These are phyloP conservation scores for Drosophila sproati DNA, from an alignment of 1,140 invertebrate genomes.

Conservation along the genomic window DNA sequence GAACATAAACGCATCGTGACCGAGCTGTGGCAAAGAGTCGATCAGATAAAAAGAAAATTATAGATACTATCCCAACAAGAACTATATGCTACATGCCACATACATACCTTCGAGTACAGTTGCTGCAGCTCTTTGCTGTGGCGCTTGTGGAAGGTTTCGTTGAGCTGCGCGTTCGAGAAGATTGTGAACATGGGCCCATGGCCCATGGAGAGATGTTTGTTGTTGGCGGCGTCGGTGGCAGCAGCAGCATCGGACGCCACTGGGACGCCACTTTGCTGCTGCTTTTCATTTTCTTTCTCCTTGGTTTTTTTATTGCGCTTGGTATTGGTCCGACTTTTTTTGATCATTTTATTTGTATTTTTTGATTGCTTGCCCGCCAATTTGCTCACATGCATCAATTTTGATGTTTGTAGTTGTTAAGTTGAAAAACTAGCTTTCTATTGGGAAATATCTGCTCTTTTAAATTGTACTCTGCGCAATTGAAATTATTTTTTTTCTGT, in stretches of 20 bases:
- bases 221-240: neutral
- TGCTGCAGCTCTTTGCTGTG: constrained; percentile 87
- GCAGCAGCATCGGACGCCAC: neutral
- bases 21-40: constrained; percentile 75
- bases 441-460: neutral
- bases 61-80: too few species aligned
- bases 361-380: constrained; percentile 10
- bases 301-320: constrained; percentile 33
- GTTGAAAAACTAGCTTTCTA: neutral
- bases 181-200: constrained; percentile 81
- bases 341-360: constrained; percentile 39
- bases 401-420: neutral
- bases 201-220: constrained; percentile 11
- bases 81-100: neutral
- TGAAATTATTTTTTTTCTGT: constrained; percentile 11
- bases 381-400: constrained; percentile 1
- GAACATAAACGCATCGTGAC: constrained; percentile 85
- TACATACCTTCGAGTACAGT: constrained; percentile 86
- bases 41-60: too few species aligned
- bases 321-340: constrained; percentile 22
- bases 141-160: constrained; percentile 87
- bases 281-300: constrained; percentile 56
- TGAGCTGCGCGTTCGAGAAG: constrained; percentile 87
- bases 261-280: neutral
- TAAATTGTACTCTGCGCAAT: constrained; percentile 33